Conservation (phyloP, 1,140 invertebrate genomes). For the Agrypnia vestita region DNA sequence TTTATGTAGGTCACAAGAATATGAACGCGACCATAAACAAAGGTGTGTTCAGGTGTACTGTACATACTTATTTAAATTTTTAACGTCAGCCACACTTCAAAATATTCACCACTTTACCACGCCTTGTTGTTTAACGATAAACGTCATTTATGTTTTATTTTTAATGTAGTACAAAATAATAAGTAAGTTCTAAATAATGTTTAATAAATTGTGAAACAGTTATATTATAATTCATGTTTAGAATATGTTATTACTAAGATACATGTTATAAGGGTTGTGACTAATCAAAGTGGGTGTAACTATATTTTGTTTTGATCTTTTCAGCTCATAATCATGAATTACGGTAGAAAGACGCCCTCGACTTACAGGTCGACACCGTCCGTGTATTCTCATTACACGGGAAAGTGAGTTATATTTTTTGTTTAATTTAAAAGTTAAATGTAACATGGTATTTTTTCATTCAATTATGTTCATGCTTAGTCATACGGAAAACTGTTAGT, state of each 20-base stretch:
- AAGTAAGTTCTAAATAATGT: constrained; percentile 14
- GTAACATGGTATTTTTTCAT: too few relatives aligned
- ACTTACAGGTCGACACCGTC: constrained; percentile 88
- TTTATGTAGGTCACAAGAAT: too few relatives aligned
- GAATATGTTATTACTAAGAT: background rate
- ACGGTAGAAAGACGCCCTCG: constrained; percentile 78
- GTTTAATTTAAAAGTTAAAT: background rate
- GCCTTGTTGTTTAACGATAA: constrained; percentile 33
- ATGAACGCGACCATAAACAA: too few relatives aligned
- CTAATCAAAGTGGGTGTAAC: constrained; percentile 48
- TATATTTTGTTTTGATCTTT: constrained; percentile 28
- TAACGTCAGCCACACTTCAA: background rate
- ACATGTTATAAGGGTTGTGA: constrained; percentile 6
- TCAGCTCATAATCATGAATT: constrained; percentile 61
- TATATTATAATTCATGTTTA: background rate
- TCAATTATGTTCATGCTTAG: too few relatives aligned
- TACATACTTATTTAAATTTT: background rate
- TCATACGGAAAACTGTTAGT: too few relatives aligned
- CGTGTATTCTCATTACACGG: constrained; percentile 88
- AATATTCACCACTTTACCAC: constrained; percentile 17
- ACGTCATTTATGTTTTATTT: constrained; percentile 1
- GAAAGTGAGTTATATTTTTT: constrained; percentile 69
- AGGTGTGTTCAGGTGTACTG: too few relatives aligned
- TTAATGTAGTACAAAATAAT: background rate
- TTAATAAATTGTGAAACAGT: background rate